Evolutionary conservation across 2,797 vertebrate genomes (phyloP).

Genomic region (Perodicticus potto): DNA sequence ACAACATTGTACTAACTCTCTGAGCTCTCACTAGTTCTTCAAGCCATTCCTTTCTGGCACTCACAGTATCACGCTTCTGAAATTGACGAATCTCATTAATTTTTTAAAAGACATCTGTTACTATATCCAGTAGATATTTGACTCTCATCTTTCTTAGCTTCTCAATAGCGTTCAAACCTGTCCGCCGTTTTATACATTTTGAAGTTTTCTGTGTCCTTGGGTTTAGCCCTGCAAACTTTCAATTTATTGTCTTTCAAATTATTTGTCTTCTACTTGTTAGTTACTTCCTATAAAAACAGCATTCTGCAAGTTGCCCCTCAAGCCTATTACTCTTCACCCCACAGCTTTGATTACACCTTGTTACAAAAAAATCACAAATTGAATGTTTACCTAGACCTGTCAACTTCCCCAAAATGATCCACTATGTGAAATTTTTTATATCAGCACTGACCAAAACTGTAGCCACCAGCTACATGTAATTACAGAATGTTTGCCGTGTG

Average conservation of each 20-base stretch:
- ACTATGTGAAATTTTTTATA: neutral
- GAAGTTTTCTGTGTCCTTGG: neutral
- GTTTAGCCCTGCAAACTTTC: neutral
- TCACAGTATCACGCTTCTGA: neutral
- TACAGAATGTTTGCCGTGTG: neutral
- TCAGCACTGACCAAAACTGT: neutral
- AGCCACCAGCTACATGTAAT: neutral
- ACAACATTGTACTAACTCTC: neutral
- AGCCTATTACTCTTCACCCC: neutral
- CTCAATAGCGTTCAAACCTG: neutral
- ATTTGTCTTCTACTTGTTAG: neutral
- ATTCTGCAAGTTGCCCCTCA: neutral
- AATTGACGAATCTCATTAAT: neutral
- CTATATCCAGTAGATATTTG: neutral
- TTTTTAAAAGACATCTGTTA: neutral
- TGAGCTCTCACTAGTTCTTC: neutral
- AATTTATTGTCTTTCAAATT: neutral
- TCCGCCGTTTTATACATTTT: neutral
- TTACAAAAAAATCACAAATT: neutral
- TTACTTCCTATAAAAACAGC: neutral
- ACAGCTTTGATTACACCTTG: neutral
- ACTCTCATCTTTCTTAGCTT: neutral
- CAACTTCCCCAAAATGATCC: neutral
- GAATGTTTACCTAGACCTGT: neutral
- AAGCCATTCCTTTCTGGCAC: neutral